Conservation (phyloP, 2,888 invertebrate genomes). For the Dimorphilus gyrociliatus region DNA sequence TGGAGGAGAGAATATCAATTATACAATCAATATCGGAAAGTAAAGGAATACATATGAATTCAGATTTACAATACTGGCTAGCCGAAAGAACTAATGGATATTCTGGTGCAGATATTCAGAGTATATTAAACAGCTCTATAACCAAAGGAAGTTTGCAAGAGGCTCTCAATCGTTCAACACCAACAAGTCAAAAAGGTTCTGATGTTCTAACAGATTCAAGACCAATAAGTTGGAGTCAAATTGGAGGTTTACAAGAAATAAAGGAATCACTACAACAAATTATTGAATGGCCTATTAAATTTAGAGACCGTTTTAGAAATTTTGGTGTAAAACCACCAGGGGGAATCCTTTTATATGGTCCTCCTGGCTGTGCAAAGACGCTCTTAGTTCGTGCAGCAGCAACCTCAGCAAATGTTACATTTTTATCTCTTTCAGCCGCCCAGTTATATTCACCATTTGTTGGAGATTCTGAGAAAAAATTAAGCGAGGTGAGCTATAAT, state of each 20-base stretch:
- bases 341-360: conserved; percentile 48
- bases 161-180: conserved; percentile 33
- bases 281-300: background rate
- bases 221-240: conserved; percentile 39
- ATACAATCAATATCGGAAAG: conserved; percentile 28
- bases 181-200: conserved; percentile 39
- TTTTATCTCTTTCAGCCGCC: conserved; percentile 47
- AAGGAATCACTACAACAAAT: conserved; percentile 42
- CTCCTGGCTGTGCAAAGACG: conserved; percentile 53
- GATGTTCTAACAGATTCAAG: conserved; percentile 30
- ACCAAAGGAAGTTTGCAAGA: conserved; percentile 31
- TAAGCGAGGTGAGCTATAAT: conserved; percentile 37
- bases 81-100: conserved; percentile 45
- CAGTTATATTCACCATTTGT: conserved; percentile 50
- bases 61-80: conserved; percentile 19
- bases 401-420: conserved; percentile 39
- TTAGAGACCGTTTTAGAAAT: too few species aligned
- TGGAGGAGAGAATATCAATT: conserved; percentile 39
- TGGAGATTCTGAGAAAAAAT: conserved; percentile 48
- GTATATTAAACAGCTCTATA: background rate
- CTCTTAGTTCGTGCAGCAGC: conserved; percentile 47
- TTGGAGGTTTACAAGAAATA: conserved; percentile 45
- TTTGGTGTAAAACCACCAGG: too few species aligned
- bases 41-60: conserved; percentile 10
- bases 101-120: conserved; percentile 43